These are phyloP conservation scores for Dolichallabes microphthalmus DNA, from an alignment of 2,113 vertebrate species.

Conservation along the genomic window DNA sequence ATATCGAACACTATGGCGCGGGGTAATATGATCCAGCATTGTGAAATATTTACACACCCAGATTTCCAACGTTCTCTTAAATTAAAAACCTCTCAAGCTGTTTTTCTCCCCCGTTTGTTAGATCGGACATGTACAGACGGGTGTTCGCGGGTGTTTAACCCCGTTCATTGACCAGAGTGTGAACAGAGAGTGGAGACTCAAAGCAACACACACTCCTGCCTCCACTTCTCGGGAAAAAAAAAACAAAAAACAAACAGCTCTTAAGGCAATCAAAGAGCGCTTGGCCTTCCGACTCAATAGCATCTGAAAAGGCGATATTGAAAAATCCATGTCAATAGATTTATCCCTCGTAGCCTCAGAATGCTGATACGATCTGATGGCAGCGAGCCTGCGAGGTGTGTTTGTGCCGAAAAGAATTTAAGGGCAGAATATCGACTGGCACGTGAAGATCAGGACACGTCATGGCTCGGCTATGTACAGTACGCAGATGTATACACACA, in stretches of 20 bases:
- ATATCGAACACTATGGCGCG: background rate
- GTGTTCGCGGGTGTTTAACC: slow-evolving; percentile 28
- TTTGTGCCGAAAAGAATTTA: slow-evolving; percentile 18
- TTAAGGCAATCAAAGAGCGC: slow-evolving; percentile 48
- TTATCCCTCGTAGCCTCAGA: slow-evolving; percentile 31
- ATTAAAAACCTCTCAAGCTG: background rate
- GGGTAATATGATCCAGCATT: background rate
- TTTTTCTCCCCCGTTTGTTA: background rate
- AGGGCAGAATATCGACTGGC: slow-evolving; percentile 16
- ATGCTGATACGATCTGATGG: slow-evolving; percentile 41
- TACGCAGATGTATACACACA: background rate
- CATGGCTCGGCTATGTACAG: background rate
- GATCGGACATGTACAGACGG: background rate
- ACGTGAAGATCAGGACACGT: background rate
- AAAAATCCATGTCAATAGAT: slow-evolving; percentile 50
- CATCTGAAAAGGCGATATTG: slow-evolving; percentile 43
- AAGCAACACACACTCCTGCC: slow-evolving; percentile 39
- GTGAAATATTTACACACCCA: background rate
- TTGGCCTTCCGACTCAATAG: slow-evolving; percentile 43
- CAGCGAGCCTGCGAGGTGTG: slow-evolving; percentile 23
- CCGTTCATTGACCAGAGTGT: slow-evolving; percentile 38
- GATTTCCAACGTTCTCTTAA: background rate
- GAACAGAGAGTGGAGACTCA: slow-evolving; percentile 30
- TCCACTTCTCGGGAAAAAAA: slow-evolving; percentile 19
- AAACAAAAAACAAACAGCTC: slow-evolving; percentile 29